Conservation (phyloP, 2,797 vertebrate genomes). For the Liparis tanakae region DNA sequence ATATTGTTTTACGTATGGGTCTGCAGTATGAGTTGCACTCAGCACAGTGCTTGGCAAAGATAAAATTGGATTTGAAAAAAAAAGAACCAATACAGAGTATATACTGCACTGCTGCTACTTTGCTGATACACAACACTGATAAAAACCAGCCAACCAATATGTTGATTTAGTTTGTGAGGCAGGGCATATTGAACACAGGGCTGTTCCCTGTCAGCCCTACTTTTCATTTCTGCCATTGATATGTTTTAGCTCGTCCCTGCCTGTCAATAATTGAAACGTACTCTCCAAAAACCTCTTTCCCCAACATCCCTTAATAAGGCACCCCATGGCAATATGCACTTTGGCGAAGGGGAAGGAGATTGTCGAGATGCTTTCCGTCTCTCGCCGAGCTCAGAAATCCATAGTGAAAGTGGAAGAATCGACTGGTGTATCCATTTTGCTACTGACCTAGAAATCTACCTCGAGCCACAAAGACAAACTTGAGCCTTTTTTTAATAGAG, state of each 20-base stretch:
- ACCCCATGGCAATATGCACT: slow-evolving; percentile 28
- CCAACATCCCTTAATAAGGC: slow-evolving; percentile 62
- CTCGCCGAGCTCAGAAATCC: slow-evolving; percentile 14
- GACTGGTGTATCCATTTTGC: slow-evolving; percentile 26
- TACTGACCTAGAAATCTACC: slow-evolving; percentile 34
- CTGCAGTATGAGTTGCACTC: slow-evolving; percentile 17
- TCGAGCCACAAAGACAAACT: slow-evolving; percentile 7
- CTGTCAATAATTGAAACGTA: slow-evolving; percentile 65
- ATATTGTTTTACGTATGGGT: neutral
- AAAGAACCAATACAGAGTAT: neutral
- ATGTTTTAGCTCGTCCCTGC: slow-evolving; percentile 43
- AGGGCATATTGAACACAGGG: slow-evolving; percentile 33
- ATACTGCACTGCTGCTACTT: neutral
- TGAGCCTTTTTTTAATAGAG: neutral
- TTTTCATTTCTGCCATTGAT: slow-evolving; percentile 54
- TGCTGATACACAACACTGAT: slow-evolving; percentile 3
- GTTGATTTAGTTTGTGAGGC: slow-evolving; percentile 5
- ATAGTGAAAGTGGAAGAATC: slow-evolving; percentile 32
- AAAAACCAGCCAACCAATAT: slow-evolving; percentile 22
- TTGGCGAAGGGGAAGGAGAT: slow-evolving; percentile 28
- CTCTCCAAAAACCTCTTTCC: slow-evolving; percentile 49
- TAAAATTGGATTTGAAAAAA: neutral
- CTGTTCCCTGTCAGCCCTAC: slow-evolving; percentile 43
- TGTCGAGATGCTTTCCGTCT: slow-evolving; percentile 48
- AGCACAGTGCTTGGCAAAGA: neutral